Evolutionary conservation across 2,888 invertebrate genomes (phyloP).

Genomic region (Xanthorhoe designata): DNA sequence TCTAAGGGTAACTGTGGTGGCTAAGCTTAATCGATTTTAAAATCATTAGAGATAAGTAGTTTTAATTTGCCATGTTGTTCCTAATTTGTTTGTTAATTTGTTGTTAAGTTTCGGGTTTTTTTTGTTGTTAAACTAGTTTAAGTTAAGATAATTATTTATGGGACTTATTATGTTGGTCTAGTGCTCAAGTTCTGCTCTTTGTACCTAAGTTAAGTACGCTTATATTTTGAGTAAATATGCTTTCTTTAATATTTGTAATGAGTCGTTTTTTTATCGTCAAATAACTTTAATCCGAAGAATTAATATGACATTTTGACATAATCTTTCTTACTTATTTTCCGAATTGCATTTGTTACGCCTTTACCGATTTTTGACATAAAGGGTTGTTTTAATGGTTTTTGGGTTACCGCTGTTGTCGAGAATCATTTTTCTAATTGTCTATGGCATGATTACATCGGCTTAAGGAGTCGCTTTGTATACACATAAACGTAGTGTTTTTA

Average conservation of each 20-base stretch:
- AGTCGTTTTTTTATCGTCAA: neutral
- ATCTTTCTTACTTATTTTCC: too few species aligned
- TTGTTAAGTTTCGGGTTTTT: conserved; percentile 4
- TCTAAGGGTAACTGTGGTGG: neutral
- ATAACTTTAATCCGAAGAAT: neutral
- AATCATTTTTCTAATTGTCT: too few species aligned
- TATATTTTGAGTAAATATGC: neutral
- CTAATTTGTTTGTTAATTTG: neutral
- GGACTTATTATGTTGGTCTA: neutral
- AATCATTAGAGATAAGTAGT: neutral
- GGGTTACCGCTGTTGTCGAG: too few species aligned
- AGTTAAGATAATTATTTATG: neutral
- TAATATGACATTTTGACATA: too few species aligned
- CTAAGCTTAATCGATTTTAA: neutral
- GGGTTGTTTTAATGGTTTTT: too few species aligned
- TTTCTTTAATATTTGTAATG: neutral
- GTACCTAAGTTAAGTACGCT: too few species aligned
- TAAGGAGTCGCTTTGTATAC: too few species aligned
- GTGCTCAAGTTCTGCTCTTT: neutral
- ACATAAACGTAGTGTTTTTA: too few species aligned
- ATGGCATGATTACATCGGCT: too few species aligned
- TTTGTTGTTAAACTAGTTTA: neutral
- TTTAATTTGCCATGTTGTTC: conserved; percentile 3
- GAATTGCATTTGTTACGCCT: too few species aligned
- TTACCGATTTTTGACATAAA: too few species aligned